Evolutionary conservation across 2,888 invertebrate genomes (phyloP).

Genomic region (Drosophila hamatofila): DNA sequence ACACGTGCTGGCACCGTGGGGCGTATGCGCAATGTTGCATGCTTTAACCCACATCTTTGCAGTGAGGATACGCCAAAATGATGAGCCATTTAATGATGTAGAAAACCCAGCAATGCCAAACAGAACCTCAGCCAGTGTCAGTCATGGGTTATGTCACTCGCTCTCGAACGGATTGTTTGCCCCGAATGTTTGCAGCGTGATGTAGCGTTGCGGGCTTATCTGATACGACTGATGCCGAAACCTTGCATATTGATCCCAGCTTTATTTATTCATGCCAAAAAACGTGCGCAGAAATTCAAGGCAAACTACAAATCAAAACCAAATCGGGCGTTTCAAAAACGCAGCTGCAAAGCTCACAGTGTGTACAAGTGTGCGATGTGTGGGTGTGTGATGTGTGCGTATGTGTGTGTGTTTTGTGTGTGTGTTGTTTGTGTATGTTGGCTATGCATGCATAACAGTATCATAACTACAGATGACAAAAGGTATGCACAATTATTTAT

Average conservation of each 20-base stretch:
- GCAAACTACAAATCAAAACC: conserved; percentile 10
- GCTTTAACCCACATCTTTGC: neutral
- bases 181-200: conserved; percentile 6
- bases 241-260: conserved; percentile 48
- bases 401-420: neutral
- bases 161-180: conserved; percentile 8
- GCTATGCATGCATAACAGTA: neutral
- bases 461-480: conserved; percentile 5
- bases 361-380: neutral
- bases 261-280: conserved; percentile 66
- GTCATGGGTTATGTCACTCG: conserved; percentile 59
- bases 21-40: conserved; percentile 34
- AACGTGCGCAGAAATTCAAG: conserved; percentile 60
- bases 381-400: neutral
- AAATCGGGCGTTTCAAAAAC: neutral
- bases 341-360: conserved; percentile 3
- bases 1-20: conserved; percentile 31
- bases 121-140: conserved; percentile 43
- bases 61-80: conserved; percentile 48
- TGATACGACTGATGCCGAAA: conserved; percentile 6
- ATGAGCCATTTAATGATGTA: conserved; percentile 70
- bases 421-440: neutral
- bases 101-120: conserved; percentile 33
- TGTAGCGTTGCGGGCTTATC: conserved; percentile 9
- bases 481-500: conserved; percentile 1